Base-by-base conservation (phyloP, 2,888 invertebrate genomes). In the Mimachlamys varia region DNA sequence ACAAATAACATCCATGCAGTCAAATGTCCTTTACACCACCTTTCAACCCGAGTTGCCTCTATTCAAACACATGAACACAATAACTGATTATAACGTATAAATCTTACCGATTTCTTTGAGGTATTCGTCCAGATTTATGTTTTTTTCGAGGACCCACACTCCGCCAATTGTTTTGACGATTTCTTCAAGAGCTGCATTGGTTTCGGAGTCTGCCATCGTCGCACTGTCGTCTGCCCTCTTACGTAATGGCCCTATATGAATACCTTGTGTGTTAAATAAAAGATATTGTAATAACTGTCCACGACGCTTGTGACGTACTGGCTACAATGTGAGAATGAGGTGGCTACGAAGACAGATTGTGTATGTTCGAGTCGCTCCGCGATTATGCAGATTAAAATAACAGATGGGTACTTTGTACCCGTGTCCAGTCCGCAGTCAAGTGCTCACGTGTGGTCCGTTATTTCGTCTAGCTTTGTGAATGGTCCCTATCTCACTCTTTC, bases 51-150 rank as follows among this genome's bases (percentile, higher is more conserved):
- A 44, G 7, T 44, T 7, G 44, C 44, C 44, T 5, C 44, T 62
- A 15, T 13, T 10, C 53, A 53, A 53, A 53, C 13, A 17, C 53
- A 62, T 2, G 13, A n/a, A 62, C 13, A 62, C n/a, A 13, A 53
- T 17, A 7, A 53, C 19, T 53, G 53, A 17, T 19, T 10, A 53
- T 53, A 17, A 53, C 5, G 15, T 17, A 53, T 2, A 53, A 13
- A 89, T 27, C 91, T 58, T 90, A 92, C 92, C 92, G 89, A 92
- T 92, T 91, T 92, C 92, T 90, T 92, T 91, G 5, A 92, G 50
- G 62, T 92, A 92, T 87, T 91, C 91, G 62, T 92, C 92, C 53
- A 92, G 44, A 88, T 92, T 92, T 89, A 90, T 90, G 88, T 92
- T 92, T 88, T 62, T 92, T 15, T 62, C 87, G 7, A 92, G 89